Percentiles rank a stretch among this genome's conserved stretches.
These are phyloP conservation scores for Andrena trimmerana DNA, from an alignment of 2,888 invertebrate species.

Conservation along the genomic window DNA sequence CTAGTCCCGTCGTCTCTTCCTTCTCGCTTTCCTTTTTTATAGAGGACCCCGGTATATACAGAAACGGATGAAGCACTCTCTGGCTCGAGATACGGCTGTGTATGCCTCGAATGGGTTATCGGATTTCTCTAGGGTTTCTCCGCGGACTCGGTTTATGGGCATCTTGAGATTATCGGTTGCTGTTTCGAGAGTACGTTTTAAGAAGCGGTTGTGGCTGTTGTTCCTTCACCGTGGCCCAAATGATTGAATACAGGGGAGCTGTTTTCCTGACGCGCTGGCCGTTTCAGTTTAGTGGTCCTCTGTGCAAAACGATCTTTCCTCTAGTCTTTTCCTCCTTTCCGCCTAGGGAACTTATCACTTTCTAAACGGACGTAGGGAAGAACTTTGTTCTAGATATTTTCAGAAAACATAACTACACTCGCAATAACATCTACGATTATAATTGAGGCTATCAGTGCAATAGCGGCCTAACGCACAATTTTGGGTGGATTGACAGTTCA, in stretches of 20 bases:
- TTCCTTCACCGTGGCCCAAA: constrained; percentile 35
- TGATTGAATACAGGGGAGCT: constrained; percentile 40
- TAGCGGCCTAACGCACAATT: too few relatives aligned
- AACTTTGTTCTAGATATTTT: neutral
- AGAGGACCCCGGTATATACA: constrained; percentile 33
- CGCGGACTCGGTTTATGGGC: constrained; percentile 44
- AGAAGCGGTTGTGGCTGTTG: constrained; percentile 46
- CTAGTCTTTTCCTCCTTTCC: neutral
- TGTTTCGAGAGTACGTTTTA: constrained; percentile 46
- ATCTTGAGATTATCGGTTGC: constrained; percentile 59
- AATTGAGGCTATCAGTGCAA: neutral
- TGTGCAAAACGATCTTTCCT: constrained; percentile 17
- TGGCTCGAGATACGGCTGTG: constrained; percentile 39
- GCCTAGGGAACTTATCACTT: neutral
- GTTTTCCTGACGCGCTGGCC: constrained; percentile 20
- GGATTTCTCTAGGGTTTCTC: constrained; percentile 52
- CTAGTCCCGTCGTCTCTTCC: neutral
- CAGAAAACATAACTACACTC: neutral
- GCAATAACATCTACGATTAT: neutral
- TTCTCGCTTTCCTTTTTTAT: neutral
- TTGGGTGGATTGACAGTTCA: too few relatives aligned
- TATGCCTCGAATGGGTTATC: constrained; percentile 59
- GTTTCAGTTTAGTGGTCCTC: constrained; percentile 20
- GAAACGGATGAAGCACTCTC: constrained; percentile 42
- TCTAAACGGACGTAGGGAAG: neutral